Percentiles rank a stretch among this genome's conserved stretches.
These are phyloP conservation scores for Helleia helle DNA, from an alignment of 2,888 invertebrate species.

Conservation along the genomic window DNA sequence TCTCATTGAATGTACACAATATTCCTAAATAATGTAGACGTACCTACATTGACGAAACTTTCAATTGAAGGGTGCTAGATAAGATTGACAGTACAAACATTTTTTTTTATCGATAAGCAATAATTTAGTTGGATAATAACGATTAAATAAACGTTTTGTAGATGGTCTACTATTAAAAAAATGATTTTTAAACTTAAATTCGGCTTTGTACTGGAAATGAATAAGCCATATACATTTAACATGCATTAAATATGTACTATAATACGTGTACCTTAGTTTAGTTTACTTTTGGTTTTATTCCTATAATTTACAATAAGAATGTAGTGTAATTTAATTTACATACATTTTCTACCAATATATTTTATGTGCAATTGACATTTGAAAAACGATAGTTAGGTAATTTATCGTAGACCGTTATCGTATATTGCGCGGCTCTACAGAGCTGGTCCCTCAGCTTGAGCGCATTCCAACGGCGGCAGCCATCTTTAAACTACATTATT, in stretches of 20 bases:
- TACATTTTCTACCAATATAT: not conserved
- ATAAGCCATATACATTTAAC: too few species aligned
- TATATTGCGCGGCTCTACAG: slow-evolving; percentile 34
- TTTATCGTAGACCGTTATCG: slow-evolving; percentile 17
- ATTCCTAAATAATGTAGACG: not conserved
- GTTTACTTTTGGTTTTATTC: too few species aligned
- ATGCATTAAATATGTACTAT: too few species aligned
- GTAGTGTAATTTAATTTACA: too few species aligned
- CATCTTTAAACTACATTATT: slow-evolving; percentile 71
- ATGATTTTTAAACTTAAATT: too few species aligned
- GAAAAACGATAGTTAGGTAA: slow-evolving; percentile 1
- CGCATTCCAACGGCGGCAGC: slow-evolving; percentile 57
- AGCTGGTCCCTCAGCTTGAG: slow-evolving; percentile 35
- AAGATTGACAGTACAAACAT: slow-evolving; percentile 6
- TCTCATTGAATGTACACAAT: not conserved
- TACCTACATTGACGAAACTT: not conserved
- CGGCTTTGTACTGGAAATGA: too few species aligned
- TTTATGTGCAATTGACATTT: not conserved
- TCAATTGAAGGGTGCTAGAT: slow-evolving; percentile 4
- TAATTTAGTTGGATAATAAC: not conserved
- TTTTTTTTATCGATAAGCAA: slow-evolving; percentile 4
- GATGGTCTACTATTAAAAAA: too few species aligned
- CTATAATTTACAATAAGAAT: too few species aligned
- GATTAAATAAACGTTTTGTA: not conserved
- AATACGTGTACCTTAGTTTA: too few species aligned